Evolutionary conservation across 2,888 invertebrate genomes (phyloP).

Genomic region (Portevinia maculata): DNA sequence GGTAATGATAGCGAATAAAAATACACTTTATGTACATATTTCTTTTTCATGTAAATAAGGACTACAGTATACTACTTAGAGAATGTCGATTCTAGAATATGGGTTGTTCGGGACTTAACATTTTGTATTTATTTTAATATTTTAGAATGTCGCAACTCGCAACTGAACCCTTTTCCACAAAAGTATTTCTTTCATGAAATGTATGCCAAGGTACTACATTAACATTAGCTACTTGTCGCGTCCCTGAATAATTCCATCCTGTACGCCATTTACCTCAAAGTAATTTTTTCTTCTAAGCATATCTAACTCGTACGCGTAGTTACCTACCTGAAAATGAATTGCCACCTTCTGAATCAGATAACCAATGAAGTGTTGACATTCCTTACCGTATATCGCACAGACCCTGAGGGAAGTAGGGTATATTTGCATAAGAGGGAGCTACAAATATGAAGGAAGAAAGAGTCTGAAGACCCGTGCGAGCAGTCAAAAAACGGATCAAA

Average conservation of each 20-base stretch:
- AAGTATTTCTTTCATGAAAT: conserved; percentile 38
- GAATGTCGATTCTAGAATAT: conserved; percentile 16
- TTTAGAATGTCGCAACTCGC: conserved; percentile 14
- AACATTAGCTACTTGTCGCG: conserved; percentile 41
- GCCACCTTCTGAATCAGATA: conserved; percentile 53
- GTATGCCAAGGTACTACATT: conserved; percentile 53
- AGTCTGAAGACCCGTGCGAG: conserved; percentile 15
- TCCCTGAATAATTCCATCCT: conserved; percentile 3
- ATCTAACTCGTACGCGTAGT: not conserved
- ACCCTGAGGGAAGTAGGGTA: conserved; percentile 41
- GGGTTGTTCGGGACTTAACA: conserved; percentile 13
- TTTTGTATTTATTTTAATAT: conserved; percentile 15
- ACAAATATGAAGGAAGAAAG: conserved; percentile 12
- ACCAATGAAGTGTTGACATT: conserved; percentile 66
- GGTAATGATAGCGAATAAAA: conserved; percentile 20
- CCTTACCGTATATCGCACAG: conserved; percentile 6
- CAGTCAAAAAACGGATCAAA: conserved; percentile 27
- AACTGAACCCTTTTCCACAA: conserved; percentile 18
- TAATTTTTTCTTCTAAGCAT: conserved; percentile 18
- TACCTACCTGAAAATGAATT: conserved; percentile 3
- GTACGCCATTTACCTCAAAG: conserved; percentile 48
- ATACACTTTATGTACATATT: conserved; percentile 28
- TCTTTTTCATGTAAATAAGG: conserved; percentile 61
- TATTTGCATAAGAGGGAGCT: conserved; percentile 31
- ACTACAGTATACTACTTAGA: conserved; percentile 24